A percentile compares a stretch with the other conserved stretches of the same genome.
These are phyloP conservation scores for Xestia xanthographa DNA, from an alignment of 2,888 invertebrate species.

Conservation along the genomic window DNA sequence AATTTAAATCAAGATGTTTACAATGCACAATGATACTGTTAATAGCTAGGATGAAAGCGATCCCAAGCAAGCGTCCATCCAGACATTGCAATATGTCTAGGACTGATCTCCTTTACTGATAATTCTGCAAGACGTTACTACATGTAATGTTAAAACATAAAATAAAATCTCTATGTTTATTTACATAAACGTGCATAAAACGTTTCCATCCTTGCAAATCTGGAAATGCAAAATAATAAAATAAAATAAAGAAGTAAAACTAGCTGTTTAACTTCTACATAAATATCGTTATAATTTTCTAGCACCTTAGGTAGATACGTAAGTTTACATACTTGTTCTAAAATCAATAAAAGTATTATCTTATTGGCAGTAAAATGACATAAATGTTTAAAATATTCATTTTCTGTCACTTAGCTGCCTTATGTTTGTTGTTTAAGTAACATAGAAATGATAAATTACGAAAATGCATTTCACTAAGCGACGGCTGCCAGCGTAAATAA, in stretches of 20 bases:
- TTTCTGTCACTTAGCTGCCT: not conserved
- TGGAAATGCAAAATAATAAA: slow-evolving; percentile 23
- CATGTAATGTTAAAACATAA: not conserved
- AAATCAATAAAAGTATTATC: slow-evolving; percentile 18
- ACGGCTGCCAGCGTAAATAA: slow-evolving; percentile 63
- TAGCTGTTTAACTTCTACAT: not conserved
- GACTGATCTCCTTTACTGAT: slow-evolving; percentile 1
- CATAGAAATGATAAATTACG: slow-evolving; percentile 20
- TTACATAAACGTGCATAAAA: slow-evolving; percentile 18
- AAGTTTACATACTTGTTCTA: slow-evolving; percentile 23
- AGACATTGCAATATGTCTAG: not conserved
- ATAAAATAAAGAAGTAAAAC: slow-evolving; percentile 44
- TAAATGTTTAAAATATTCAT: slow-evolving; percentile 7
- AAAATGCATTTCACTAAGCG: slow-evolving; percentile 43
- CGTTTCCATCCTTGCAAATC: slow-evolving; percentile 7
- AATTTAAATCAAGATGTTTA: not conserved
- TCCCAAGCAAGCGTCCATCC: not conserved
- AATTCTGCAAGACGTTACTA: not conserved
- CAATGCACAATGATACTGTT: not conserved
- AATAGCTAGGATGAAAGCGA: not conserved
- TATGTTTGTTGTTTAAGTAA: not conserved
- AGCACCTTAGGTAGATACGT: slow-evolving; percentile 10
- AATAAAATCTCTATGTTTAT: slow-evolving; percentile 31
- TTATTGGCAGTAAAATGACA: slow-evolving; percentile 6
- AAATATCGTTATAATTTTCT: slow-evolving; percentile 3